phyloP scores from a whole-genome alignment of 2,888 invertebrate genomes.

The Creontiades dilutus region DNA sequence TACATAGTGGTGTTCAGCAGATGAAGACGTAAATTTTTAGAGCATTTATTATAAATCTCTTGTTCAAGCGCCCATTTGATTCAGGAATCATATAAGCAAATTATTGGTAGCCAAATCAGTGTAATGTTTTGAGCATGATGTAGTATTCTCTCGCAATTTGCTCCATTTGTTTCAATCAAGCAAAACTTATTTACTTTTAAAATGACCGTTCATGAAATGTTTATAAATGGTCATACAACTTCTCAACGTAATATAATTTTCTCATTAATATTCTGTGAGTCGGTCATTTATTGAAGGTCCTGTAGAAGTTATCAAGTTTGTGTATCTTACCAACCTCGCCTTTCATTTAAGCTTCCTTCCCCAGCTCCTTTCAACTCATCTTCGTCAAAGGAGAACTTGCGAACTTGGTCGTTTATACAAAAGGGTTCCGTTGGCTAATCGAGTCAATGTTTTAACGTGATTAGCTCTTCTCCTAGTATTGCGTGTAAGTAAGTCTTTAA shows the following conservation, averaged over 20 bases:
- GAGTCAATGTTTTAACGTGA: constrained; percentile 66
- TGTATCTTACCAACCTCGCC: constrained; percentile 55
- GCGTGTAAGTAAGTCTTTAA: constrained; percentile 70
- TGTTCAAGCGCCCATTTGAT: too few species aligned
- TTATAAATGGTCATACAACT: not conserved
- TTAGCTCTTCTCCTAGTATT: constrained; percentile 66
- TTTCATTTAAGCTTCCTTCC: constrained; percentile 50
- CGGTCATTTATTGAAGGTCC: constrained; percentile 26
- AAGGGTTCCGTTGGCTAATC: constrained; percentile 66
- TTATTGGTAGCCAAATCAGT: too few species aligned
- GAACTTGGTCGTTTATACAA: constrained; percentile 71
- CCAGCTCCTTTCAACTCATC: constrained; percentile 44
- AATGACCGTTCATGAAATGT: too few species aligned
- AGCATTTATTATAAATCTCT: too few species aligned
- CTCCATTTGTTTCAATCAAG: too few species aligned
- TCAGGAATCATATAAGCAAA: too few species aligned
- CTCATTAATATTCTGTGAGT: constrained; percentile 23
- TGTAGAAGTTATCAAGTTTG: constrained; percentile 48
- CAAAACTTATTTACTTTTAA: too few species aligned
- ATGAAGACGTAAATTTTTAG: too few species aligned
- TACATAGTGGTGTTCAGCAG: too few species aligned
- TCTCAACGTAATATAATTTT: not conserved
- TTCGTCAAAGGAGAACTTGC: constrained; percentile 66
- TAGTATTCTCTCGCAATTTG: too few species aligned
- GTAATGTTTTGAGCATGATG: too few species aligned